phyloP scores from a whole-genome alignment of 2,113 vertebrate species.

The Setophaga coronata region DNA sequence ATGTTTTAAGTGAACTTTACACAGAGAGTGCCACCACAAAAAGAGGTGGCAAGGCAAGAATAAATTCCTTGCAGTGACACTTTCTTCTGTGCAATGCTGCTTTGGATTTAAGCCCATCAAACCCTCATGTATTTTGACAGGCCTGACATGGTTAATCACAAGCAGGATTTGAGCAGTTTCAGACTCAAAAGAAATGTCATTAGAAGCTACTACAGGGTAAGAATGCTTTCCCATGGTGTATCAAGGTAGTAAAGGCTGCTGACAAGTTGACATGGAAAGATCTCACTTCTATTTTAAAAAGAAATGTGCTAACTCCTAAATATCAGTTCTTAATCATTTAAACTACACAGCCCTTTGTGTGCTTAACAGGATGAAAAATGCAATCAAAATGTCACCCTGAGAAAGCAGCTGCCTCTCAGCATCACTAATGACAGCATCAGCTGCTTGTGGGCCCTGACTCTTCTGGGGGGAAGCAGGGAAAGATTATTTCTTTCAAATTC shows the following conservation, averaged over 20 bases:
- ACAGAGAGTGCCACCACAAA: not conserved
- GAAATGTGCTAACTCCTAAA: not conserved
- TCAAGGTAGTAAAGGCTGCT: not conserved
- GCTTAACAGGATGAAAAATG: not conserved
- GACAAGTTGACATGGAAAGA: not conserved
- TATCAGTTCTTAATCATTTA: not conserved
- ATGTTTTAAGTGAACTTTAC: not conserved
- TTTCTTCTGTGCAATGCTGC: not conserved
- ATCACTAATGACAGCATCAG: not conserved
- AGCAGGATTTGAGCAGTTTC: not conserved
- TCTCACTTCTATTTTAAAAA: conserved; percentile 29
- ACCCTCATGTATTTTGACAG: conserved; percentile 41
- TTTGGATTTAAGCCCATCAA: conserved; percentile 26
- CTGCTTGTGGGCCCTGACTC: not conserved
- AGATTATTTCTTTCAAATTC: not conserved
- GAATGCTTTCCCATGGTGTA: not conserved
- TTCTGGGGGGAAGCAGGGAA: not conserved
- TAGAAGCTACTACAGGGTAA: not conserved
- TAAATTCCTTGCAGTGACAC: not conserved
- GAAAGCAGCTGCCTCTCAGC: not conserved
- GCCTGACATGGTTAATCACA: conserved; percentile 4
- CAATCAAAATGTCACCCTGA: not conserved
- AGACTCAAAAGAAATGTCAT: not conserved
- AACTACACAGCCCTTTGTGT: not conserved
- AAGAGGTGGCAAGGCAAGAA: not conserved